phyloP scores from a whole-genome alignment of 2,888 invertebrate species.

The Rapana venosa region DNA sequence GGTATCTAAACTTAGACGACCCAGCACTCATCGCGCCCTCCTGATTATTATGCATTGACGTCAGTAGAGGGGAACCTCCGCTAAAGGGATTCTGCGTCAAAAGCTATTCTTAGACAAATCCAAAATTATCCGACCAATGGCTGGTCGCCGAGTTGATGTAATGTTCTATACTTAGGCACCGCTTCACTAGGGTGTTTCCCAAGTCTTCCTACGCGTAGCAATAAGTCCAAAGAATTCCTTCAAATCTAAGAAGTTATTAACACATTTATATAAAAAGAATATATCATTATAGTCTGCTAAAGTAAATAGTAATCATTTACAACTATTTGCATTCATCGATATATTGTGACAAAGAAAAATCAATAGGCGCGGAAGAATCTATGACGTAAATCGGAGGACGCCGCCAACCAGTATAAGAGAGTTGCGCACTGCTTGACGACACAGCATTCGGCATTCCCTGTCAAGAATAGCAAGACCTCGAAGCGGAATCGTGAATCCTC shows the following conservation, averaged over 20 bases:
- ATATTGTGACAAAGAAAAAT: background rate
- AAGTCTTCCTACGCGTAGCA: background rate
- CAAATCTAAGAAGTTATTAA: background rate
- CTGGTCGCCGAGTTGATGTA: constrained; percentile 29
- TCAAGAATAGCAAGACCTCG: constrained; percentile 32
- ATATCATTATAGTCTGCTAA: background rate
- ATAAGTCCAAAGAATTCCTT: constrained; percentile 13
- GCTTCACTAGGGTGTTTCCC: constrained; percentile 29
- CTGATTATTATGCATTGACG: constrained; percentile 42
- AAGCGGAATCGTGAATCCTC: background rate
- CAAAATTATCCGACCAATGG: constrained; percentile 40
- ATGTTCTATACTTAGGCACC: constrained; percentile 33
- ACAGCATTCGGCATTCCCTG: constrained; percentile 42
- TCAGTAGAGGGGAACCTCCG: constrained; percentile 36
- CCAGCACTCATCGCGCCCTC: constrained; percentile 29
- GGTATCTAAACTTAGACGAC: constrained; percentile 35
- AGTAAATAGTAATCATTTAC: background rate
- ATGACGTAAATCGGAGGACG: constrained; percentile 3
- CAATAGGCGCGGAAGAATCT: constrained; percentile 33
- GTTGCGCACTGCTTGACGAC: constrained; percentile 40
- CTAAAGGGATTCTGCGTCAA: constrained; percentile 44
- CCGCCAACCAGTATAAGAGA: constrained; percentile 29
- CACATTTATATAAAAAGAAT: background rate
- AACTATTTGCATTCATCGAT: background rate
- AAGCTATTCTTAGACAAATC: constrained; percentile 29